A percentile compares a stretch with the other conserved stretches of the same genome.
phyloP scores from a whole-genome alignment of 2,113 vertebrate genomes.

The Uria lomvia region DNA sequence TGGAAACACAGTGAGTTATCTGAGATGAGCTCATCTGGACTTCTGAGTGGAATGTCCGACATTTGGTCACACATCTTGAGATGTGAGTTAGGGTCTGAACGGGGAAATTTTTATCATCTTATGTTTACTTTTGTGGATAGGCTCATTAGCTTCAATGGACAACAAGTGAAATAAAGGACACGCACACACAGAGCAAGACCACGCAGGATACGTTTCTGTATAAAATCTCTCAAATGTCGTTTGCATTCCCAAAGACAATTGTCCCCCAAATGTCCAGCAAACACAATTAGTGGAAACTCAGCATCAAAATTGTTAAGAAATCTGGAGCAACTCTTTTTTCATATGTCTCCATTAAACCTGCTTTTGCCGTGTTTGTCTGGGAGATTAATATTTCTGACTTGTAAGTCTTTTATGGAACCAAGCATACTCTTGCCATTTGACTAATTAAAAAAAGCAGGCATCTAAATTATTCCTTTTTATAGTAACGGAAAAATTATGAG shows the following conservation, averaged over 20 bases:
- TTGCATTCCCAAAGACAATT: neutral
- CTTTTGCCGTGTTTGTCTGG: neutral
- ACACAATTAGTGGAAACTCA: neutral
- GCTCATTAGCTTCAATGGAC: neutral
- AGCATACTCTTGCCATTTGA: neutral
- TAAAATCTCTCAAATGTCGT: neutral
- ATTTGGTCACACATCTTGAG: constrained; percentile 52
- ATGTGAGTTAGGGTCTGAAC: constrained; percentile 33
- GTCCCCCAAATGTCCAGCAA: neutral
- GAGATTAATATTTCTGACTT: neutral
- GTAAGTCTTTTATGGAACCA: neutral
- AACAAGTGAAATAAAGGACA: neutral
- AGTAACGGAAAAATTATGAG: neutral
- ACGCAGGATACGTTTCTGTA: neutral
- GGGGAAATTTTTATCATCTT: constrained; percentile 26
- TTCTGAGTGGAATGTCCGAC: constrained; percentile 66
- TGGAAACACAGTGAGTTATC: constrained; percentile 72
- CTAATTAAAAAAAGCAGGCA: neutral
- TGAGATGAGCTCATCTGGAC: constrained; percentile 74
- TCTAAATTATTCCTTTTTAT: neutral
- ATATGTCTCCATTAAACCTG: neutral
- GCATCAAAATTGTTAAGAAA: neutral
- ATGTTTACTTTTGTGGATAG: constrained; percentile 34
- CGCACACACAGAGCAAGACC: neutral
- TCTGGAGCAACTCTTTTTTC: neutral